Evolutionary conservation across 2,113 vertebrate genomes (phyloP), one percentile per base, ranked within the genome.

Genomic region (Pipra filicauda): DNA sequence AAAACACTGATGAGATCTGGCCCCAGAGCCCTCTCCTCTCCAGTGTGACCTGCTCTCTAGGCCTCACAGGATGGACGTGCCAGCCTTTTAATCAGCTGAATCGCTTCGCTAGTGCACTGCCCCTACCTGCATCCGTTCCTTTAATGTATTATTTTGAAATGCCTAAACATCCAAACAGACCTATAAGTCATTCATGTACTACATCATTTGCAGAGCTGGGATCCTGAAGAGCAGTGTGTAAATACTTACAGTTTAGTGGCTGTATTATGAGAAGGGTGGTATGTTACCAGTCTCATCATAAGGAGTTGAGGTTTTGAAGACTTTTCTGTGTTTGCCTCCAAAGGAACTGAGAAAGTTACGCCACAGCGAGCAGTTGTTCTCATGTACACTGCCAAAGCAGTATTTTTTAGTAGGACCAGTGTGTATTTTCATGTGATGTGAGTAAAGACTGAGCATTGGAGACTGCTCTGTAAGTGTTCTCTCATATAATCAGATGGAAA

Each of bases 361-460:
- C 39, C 61, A 18, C 44, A 54, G 77, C 15, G 31, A 77, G 71
- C 62, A 33, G 72, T 20, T 88, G 80, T 28, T 74, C 59, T 59
- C 61, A 66, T 67, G 26, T 30, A 28, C 11, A 27, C 46, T 64
- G 75, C 57, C 31, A 75, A 96, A 97, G 92, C 55, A 44, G 16
- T 33, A 30, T 4, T 51, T 57, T 65, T 82, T n/a, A 74, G 28
- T 4, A 70, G 39, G n/a, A 92, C 54, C 77, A 88, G 70, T 20
- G 39, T 88, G 22, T 52, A 31, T 76, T 91, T 94, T 88, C 19
- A 37, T 23, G 30, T 59, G 59, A 55, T 67, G 67, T 46, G 28
- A 94, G 76, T 89, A 74, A 94, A 91, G 64, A 89, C 48, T 62
- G 52, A 94, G 72, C 55, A 74, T 30, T 67, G 51, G 67, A 92